These are phyloP conservation scores for Craniophora ligustri DNA, from an alignment of 2,888 invertebrate genomes.

Conservation along the genomic window DNA sequence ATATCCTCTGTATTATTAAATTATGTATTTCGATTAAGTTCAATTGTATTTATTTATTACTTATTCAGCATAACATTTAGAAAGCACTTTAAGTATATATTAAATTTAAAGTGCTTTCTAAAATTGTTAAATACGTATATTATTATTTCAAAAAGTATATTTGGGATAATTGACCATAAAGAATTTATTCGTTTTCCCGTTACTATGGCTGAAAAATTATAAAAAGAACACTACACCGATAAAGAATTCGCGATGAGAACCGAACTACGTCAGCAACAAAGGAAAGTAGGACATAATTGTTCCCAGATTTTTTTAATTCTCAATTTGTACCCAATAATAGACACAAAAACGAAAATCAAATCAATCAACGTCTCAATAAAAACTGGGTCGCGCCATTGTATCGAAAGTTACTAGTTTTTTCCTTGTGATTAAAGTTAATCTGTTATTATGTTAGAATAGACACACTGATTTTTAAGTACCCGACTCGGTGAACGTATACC, in stretches of 20 bases:
- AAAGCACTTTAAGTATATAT: background rate
- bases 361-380: conserved; percentile 41
- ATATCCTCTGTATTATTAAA: too few relatives aligned
- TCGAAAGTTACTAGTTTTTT: conserved; percentile 26
- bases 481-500: conserved; percentile 35
- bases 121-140: background rate
- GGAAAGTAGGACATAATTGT: conserved; percentile 16
- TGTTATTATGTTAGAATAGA: conserved; percentile 50
- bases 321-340: conserved; percentile 20
- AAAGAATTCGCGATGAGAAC: background rate
- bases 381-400: conserved; percentile 48
- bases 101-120: conserved; percentile 10
- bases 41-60: too few relatives aligned
- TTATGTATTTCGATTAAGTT: too few relatives aligned
- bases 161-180: too few relatives aligned
- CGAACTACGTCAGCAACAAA: background rate
- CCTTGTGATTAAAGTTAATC: conserved; percentile 37
- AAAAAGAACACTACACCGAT: too few relatives aligned
- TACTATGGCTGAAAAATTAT: too few relatives aligned
- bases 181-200: too few relatives aligned
- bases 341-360: conserved; percentile 25
- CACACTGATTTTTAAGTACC: conserved; percentile 32
- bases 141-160: conserved; percentile 2
- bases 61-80: too few relatives aligned
- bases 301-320: conserved; percentile 18